These are phyloP conservation scores for Lasiommata megera DNA, from an alignment of 2,888 invertebrate species.

Conservation along the genomic window DNA sequence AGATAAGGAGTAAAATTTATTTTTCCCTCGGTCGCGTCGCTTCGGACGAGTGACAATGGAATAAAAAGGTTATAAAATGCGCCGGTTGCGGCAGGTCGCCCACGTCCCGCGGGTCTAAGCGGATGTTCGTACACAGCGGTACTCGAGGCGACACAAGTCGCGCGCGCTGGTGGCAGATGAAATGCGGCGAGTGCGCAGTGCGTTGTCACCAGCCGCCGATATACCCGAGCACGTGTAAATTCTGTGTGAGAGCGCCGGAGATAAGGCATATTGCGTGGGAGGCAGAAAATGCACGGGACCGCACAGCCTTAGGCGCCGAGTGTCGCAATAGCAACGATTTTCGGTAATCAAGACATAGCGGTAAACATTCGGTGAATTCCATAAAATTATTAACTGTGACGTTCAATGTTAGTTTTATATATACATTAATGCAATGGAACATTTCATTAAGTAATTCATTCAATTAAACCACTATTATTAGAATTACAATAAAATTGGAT, in stretches of 20 bases:
- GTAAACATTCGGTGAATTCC: conserved; percentile 1
- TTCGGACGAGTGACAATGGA: conserved; percentile 75
- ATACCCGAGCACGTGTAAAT: conserved; percentile 77
- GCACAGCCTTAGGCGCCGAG: conserved; percentile 46
- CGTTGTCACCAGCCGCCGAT: conserved; percentile 65
- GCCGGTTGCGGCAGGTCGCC: conserved; percentile 67
- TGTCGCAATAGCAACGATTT: conserved; percentile 10
- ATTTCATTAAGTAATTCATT: too few relatives aligned
- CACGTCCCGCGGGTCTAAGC: conserved; percentile 71
- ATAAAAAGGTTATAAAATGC: conserved; percentile 80
- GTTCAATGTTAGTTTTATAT: too few relatives aligned
- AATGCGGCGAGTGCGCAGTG: conserved; percentile 69
- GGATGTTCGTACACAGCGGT: conserved; percentile 49
- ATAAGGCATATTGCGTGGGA: conserved; percentile 69
- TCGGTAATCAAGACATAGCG: conserved; percentile 10
- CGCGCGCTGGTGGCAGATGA: conserved; percentile 68
- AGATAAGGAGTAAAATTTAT: conserved; percentile 81
- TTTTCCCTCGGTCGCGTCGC: conserved; percentile 69
- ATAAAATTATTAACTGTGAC: not conserved
- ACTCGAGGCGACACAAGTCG: conserved; percentile 47
- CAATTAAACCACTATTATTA: too few relatives aligned
- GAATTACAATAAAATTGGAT: too few relatives aligned
- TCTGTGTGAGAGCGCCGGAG: conserved; percentile 72
- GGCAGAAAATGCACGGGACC: conserved; percentile 57
- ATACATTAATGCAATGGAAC: too few relatives aligned